Percentiles rank a stretch among this genome's conserved stretches.
Conservation (phyloP, 2,888 invertebrate genomes). For the Smittia sp. region DNA sequence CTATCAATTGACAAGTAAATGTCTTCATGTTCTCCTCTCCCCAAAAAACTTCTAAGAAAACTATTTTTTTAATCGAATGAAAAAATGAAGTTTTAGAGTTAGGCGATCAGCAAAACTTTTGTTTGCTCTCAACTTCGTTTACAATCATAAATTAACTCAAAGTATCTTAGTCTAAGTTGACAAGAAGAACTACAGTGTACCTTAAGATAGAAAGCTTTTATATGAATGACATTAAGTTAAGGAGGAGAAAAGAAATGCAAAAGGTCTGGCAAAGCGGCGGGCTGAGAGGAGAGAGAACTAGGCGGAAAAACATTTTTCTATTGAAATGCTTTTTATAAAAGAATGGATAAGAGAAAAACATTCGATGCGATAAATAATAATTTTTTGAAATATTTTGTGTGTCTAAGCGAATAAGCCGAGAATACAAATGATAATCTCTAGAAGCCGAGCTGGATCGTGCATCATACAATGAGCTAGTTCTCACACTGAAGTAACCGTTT, state of each 20-base stretch:
- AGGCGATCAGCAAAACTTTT: background rate
- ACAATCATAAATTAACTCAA: background rate
- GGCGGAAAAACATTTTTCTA: background rate
- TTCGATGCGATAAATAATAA: constrained; percentile 1
- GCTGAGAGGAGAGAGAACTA: background rate
- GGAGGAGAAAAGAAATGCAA: background rate
- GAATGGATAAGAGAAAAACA: background rate
- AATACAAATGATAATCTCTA: background rate
- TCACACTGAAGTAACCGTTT: background rate
- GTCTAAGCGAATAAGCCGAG: background rate
- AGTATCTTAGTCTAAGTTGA: background rate
- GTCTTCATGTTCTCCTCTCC: no score
- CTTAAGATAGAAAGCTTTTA: constrained; percentile 24
- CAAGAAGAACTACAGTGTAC: constrained; percentile 4
- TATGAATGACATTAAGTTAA: constrained; percentile 16
- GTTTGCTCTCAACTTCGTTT: background rate
- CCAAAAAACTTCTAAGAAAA: background rate
- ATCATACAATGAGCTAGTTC: constrained; percentile 3
- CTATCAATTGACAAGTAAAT: background rate
- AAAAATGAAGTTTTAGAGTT: no score
- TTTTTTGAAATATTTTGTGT: constrained; percentile 3
- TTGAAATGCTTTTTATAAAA: constrained; percentile 7
- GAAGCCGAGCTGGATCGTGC: constrained; percentile 8
- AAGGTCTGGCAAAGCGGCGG: background rate
- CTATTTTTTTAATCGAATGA: no score